These are phyloP conservation scores for Pinna nobilis DNA, from an alignment of 1,140 invertebrate species.

Conservation along the genomic window DNA sequence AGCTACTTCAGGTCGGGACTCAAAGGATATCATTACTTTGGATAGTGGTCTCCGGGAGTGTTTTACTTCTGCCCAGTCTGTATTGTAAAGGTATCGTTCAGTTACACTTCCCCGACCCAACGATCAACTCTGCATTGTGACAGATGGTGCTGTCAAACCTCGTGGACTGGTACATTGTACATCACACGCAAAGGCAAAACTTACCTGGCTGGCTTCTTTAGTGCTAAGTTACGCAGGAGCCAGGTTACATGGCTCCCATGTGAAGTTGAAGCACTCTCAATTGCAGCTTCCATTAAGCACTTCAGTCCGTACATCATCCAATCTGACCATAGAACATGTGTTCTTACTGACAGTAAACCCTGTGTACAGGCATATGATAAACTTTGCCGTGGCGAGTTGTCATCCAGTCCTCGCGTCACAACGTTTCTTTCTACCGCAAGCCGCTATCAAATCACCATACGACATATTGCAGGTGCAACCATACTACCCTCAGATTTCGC, in stretches of 20 bases:
- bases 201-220: slow-evolving; percentile 41
- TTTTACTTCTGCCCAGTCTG: slow-evolving; percentile 23
- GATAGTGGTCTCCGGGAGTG: too few relatives aligned
- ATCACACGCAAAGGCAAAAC: slow-evolving; percentile 19
- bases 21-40: slow-evolving; percentile 23
- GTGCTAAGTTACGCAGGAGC: slow-evolving; percentile 35
- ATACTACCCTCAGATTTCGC: slow-evolving; percentile 16
- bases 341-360: slow-evolving; percentile 45
- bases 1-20: slow-evolving; percentile 13
- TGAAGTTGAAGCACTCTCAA: slow-evolving; percentile 42
- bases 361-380: slow-evolving; percentile 40
- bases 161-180: slow-evolving; percentile 36
- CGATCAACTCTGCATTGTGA: slow-evolving; percentile 47
- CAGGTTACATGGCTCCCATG: slow-evolving; percentile 43
- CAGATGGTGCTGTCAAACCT: slow-evolving; percentile 34
- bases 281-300: slow-evolving; percentile 38
- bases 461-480: slow-evolving; percentile 21
- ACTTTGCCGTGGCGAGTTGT: slow-evolving; percentile 38
- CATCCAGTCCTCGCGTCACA: slow-evolving; percentile 34
- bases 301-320: slow-evolving; percentile 49
- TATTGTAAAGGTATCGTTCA: slow-evolving; percentile 8
- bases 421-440: slow-evolving; percentile 46
- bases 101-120: slow-evolving; percentile 38
- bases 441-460: slow-evolving; percentile 37
- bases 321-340: slow-evolving; percentile 27